Conservation (phyloP, 1,140 invertebrate genomes). For the Heliconius congener region DNA sequence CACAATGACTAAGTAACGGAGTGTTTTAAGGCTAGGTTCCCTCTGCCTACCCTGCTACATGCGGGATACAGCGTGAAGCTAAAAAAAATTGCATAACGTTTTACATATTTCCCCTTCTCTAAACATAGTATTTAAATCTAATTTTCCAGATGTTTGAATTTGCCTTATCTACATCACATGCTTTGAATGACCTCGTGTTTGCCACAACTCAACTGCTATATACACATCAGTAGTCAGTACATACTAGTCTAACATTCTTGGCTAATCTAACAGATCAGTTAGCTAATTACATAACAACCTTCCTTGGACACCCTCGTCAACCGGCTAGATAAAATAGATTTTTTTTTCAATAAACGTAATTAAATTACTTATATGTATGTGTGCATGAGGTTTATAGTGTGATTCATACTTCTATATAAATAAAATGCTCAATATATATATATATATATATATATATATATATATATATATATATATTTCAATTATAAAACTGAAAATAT, state of each 20-base stretch:
- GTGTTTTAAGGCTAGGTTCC: no score
- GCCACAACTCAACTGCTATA: neutral
- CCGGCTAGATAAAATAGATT: neutral
- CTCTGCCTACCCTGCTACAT: no score
- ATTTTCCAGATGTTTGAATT: neutral
- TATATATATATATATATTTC: no score
- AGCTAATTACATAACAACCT: neutral
- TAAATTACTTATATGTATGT: neutral
- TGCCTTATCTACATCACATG: neutral
- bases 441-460: no score
- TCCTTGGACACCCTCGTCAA: neutral
- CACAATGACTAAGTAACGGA: no score
- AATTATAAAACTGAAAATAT: no score
- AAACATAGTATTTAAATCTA: no score
- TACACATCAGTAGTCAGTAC: neutral
- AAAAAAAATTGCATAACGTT: no score
- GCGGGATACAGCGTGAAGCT: no score
- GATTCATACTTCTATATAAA: neutral
- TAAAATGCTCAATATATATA: neutral
- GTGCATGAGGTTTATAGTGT: neutral
- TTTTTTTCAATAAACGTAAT: constrained; percentile 2
- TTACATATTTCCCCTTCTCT: no score
- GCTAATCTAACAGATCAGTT: neutral
- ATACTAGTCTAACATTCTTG: neutral
- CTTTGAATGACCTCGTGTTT: neutral